These are phyloP conservation scores for Beris morrisii DNA, from an alignment of 2,888 invertebrate species.

Conservation along the genomic window DNA sequence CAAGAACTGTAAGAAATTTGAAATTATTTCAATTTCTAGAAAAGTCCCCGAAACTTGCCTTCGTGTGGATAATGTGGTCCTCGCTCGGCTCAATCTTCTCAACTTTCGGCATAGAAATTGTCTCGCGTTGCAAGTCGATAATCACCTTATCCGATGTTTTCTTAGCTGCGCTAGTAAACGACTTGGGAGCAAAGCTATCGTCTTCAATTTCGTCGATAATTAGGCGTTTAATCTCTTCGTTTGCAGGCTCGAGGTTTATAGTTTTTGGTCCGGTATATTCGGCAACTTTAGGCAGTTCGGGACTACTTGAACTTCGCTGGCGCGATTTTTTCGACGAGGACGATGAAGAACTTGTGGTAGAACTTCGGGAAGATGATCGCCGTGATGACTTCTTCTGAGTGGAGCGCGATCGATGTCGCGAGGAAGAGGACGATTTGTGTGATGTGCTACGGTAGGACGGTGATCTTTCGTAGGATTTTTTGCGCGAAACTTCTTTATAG, in stretches of 20 bases:
- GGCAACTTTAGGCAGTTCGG: neutral
- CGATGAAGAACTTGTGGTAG: neutral
- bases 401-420: slow-evolving; percentile 15
- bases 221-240: slow-evolving; percentile 14
- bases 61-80: slow-evolving; percentile 68
- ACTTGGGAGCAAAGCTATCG: slow-evolving; percentile 67
- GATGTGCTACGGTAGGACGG: slow-evolving; percentile 2
- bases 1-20: slow-evolving; percentile 63
- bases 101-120: slow-evolving; percentile 66
- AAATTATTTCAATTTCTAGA: slow-evolving; percentile 29
- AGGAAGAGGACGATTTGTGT: neutral
- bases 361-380: slow-evolving; percentile 14
- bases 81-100: slow-evolving; percentile 56
- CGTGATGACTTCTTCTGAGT: slow-evolving; percentile 15
- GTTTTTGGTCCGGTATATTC: neutral
- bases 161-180: slow-evolving; percentile 61
- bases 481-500: neutral
- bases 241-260: slow-evolving; percentile 13
- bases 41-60: slow-evolving; percentile 58
- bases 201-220: slow-evolving; percentile 68
- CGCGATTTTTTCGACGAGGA: slow-evolving; percentile 5
- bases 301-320: slow-evolving; percentile 6
- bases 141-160: slow-evolving; percentile 65
- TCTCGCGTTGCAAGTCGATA: slow-evolving; percentile 72
- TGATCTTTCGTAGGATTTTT: slow-evolving; percentile 18